Evolutionary conservation across 2,797 vertebrate genomes (phyloP).

Genomic region (Numenius phaeopus): DNA sequence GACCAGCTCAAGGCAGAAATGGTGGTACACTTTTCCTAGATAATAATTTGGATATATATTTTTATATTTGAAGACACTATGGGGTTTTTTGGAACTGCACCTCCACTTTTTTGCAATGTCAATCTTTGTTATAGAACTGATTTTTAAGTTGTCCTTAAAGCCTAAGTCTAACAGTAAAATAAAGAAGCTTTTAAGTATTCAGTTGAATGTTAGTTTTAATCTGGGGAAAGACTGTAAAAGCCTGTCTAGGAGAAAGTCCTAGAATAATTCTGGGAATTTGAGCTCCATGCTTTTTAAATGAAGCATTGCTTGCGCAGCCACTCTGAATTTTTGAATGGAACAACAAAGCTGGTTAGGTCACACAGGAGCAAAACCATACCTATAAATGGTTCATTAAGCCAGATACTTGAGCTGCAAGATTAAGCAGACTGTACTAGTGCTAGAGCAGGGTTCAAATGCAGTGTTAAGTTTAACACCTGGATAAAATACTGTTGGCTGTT

Average conservation of each 20-base stretch:
- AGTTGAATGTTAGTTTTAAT: constrained; percentile 10
- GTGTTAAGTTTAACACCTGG: not conserved
- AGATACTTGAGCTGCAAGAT: not conserved
- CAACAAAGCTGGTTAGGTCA: not conserved
- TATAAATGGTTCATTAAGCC: not conserved
- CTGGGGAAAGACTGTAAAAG: not conserved
- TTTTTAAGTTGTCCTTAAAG: constrained; percentile 49
- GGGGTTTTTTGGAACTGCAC: not conserved
- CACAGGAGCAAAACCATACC: not conserved
- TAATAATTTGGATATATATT: constrained; percentile 32
- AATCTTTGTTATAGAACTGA: constrained; percentile 2
- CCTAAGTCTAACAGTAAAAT: constrained; percentile 15
- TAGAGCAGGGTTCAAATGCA: not conserved
- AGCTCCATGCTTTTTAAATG: not conserved
- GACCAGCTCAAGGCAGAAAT: constrained; percentile 49
- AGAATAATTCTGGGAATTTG: not conserved
- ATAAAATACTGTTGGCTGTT: not conserved
- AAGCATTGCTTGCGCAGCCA: not conserved
- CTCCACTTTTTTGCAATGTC: not conserved
- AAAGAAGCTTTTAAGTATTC: constrained; percentile 60
- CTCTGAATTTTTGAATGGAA: not conserved
- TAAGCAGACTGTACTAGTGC: not conserved
- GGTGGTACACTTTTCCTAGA: constrained; percentile 5
- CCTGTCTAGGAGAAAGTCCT: not conserved
- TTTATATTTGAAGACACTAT: constrained; percentile 60